These are phyloP conservation scores for Geotrypetes seraphini DNA, from an alignment of 2,797 vertebrate species.

Conservation along the genomic window DNA sequence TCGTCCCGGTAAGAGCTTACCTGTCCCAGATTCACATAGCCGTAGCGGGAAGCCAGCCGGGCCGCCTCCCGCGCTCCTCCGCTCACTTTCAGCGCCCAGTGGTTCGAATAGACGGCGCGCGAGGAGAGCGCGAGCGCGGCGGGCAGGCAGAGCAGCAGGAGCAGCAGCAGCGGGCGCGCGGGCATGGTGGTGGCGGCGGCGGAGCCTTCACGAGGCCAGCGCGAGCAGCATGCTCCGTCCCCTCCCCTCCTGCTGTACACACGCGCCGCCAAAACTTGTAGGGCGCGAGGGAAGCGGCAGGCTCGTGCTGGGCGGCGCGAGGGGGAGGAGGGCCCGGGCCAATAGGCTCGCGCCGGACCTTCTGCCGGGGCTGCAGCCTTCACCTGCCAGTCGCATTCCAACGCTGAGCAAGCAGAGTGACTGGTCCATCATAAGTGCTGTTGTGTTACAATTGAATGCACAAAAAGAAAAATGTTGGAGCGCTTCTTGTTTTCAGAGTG, in stretches of 20 bases:
- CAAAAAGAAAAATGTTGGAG: no score
- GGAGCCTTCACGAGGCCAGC: neutral
- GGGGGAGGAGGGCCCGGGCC: slow-evolving; percentile 1
- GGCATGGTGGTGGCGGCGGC: slow-evolving; percentile 6
- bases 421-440: no score
- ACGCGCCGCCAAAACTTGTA: neutral
- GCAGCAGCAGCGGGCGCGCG: slow-evolving; percentile 14
- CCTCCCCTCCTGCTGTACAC: neutral
- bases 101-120: slow-evolving; percentile 69
- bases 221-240: neutral
- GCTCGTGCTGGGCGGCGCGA: slow-evolving; percentile 4
- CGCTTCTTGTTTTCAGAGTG: no score
- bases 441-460: no score
- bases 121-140: slow-evolving; percentile 25
- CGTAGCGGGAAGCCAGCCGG: slow-evolving; percentile 65
- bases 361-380: slow-evolving; percentile 7
- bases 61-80: slow-evolving; percentile 66
- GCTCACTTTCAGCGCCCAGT: slow-evolving; percentile 74
- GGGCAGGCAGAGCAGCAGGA: slow-evolving; percentile 18
- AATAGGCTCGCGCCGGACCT: neutral
- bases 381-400: no score
- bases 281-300: neutral
- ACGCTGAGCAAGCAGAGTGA: no score
- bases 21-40: slow-evolving; percentile 78
- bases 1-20: no score